Base-by-base conservation (phyloP, 2,797 vertebrate genomes). In the Channa striata region DNA sequence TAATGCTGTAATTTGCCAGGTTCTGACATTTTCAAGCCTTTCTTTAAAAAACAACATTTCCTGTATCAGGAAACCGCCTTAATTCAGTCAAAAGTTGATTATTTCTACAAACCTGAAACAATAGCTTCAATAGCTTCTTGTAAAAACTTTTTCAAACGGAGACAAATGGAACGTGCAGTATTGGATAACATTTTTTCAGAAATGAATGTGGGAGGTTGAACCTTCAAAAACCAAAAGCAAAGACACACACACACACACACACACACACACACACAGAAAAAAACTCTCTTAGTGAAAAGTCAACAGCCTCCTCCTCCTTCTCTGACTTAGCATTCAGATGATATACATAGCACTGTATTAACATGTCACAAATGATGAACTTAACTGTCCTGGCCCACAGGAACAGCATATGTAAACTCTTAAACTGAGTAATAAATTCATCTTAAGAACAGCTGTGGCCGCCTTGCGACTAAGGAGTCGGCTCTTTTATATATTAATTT, bases 401-500 rank as follows among this genome's bases (percentile, higher is more conserved):
- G 42, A 77, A 56, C 48, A 50, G 37, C 59, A 65, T n/a, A 63
- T 52, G 64, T 52, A 17, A 74, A 80, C 50, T 56, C 40, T 59
- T 68, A 49, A 77, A 74, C 40, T 66, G 54, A 65, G 47, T 49
- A 53, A 2, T 70, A 40, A 70, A 64, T 77, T 52, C 52, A 52
- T 56, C 59, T 76, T 46, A 62, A 43, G 39, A 63, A 54, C 66
- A 69, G 46, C 36, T 36, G 63, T 2, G 11, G 56, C 37, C 37
- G 58, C 43, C 42, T 63, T 13, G 17, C 53, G 68, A 77, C 63
- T 71, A 64, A 68, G 62, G 65, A 67, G 59, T 67, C 23, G 53
- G 21, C 65, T 84, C 54, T 49, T 83, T 85, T 77, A 82, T 82
- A 86, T 72, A 87, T 84, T 83, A 69, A 74, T 79, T 80, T 81